Conservation (phyloP, 1,140 invertebrate species). For the Araneus ventricosus region DNA sequence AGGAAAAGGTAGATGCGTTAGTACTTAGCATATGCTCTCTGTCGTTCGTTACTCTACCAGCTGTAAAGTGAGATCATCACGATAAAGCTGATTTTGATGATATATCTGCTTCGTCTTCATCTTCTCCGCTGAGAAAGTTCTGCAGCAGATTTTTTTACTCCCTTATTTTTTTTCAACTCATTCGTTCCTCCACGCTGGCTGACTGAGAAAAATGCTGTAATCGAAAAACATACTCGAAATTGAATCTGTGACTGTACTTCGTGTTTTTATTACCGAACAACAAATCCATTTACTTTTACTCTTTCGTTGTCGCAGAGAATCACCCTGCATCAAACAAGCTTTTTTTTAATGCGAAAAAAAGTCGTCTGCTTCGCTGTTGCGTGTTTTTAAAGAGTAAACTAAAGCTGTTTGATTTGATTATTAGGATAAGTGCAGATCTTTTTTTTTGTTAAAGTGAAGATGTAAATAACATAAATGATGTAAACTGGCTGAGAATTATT, state of each 20-base stretch:
- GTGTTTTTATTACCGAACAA: neutral
- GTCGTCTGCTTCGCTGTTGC: too few relatives aligned
- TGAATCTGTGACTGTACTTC: neutral
- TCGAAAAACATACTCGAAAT: neutral
- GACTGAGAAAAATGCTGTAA: slow-evolving; percentile 23
- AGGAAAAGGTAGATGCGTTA: neutral
- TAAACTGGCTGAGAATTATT: too few relatives aligned
- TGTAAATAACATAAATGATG: too few relatives aligned
- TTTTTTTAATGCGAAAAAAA: neutral
- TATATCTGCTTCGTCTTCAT: neutral
- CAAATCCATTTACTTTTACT: neutral
- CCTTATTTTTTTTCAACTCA: neutral
- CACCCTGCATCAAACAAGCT: neutral
- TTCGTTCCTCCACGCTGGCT: neutral
- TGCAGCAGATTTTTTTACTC: neutral
- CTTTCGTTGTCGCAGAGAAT: neutral
- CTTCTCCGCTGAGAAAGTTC: neutral
- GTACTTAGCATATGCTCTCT: neutral
- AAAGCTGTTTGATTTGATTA: too few relatives aligned
- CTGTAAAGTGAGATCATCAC: neutral
- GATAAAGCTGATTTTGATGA: slow-evolving; percentile 50
- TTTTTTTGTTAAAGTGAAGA: too few relatives aligned
- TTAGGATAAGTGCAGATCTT: too few relatives aligned
- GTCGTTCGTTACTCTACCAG: slow-evolving; percentile 10
- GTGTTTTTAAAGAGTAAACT: too few relatives aligned